A percentile compares a stretch with the other conserved stretches of the same genome.
Evolutionary conservation across 2,113 vertebrate species (phyloP).

Genomic region (Oreochromis spilurus): DNA sequence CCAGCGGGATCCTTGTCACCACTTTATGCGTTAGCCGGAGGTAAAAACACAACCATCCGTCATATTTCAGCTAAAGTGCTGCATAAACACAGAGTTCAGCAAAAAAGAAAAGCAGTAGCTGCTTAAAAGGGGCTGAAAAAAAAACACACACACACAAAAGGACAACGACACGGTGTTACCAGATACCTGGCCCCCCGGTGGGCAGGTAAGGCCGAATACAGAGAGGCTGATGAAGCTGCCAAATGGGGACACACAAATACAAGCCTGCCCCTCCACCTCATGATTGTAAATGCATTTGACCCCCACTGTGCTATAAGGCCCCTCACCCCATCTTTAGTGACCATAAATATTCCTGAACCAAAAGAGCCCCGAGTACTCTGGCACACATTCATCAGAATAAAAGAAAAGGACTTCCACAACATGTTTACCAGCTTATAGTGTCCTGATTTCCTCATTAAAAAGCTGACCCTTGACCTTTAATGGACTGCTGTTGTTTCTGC

Average conservation of each 20-base stretch:
- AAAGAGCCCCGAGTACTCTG: background rate
- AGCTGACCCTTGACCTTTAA: background rate
- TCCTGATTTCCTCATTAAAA: background rate
- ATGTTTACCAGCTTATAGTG: background rate
- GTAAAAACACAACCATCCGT: background rate
- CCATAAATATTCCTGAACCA: background rate
- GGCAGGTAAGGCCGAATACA: background rate
- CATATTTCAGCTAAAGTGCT: background rate
- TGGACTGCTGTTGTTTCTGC: background rate
- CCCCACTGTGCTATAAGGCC: background rate
- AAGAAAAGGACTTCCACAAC: background rate
- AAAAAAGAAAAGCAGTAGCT: background rate
- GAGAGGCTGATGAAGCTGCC: background rate
- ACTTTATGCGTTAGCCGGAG: background rate
- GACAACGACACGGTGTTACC: background rate
- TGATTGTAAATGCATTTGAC: background rate
- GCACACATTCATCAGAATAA: background rate
- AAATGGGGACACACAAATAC: background rate
- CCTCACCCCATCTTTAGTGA: background rate
- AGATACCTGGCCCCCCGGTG: background rate
- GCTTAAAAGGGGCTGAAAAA: background rate
- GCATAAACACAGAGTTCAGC: conserved; percentile 2
- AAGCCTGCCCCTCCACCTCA: background rate
- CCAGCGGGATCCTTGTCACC: background rate
- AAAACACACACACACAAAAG: background rate